phyloP scores from a whole-genome alignment of 2,113 vertebrate species.

The Lophotis ruficrista region DNA sequence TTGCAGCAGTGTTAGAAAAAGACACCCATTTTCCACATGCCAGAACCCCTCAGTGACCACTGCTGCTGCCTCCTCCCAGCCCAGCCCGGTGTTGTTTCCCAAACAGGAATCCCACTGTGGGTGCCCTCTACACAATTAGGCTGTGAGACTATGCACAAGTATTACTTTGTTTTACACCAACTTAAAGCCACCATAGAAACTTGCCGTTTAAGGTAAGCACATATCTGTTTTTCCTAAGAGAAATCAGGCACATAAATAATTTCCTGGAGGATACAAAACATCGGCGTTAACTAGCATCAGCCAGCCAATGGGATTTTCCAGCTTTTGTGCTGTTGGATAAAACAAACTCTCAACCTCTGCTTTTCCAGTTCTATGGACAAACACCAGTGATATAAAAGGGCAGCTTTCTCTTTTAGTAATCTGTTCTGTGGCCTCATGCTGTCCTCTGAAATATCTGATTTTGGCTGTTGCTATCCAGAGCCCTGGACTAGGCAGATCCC shows the following conservation, averaged over 20 bases:
- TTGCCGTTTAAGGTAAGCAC: background rate
- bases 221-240: background rate
- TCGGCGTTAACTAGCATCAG: background rate
- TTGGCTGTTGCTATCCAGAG: conserved; percentile 24
- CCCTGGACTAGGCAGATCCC: conserved; percentile 13
- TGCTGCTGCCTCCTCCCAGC: background rate
- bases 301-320: conserved; percentile 35
- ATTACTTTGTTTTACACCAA: background rate
- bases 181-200: background rate
- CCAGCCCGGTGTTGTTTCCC: background rate
- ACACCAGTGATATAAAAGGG: conserved; percentile 28
- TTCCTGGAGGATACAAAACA: conserved; percentile 30
- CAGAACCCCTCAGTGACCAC: background rate
- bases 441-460: conserved; percentile 11
- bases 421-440: background rate
- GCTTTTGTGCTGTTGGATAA: conserved; percentile 31
- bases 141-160: background rate
- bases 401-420: conserved; percentile 50
- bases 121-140: background rate
- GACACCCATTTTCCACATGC: background rate
- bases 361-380: conserved; percentile 44
- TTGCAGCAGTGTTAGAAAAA: background rate
- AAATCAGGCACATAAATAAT: background rate
- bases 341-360: conserved; percentile 16
- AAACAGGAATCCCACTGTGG: background rate